These are phyloP conservation scores for Alosa alosa DNA, from an alignment of 2,113 vertebrate species.

Conservation along the genomic window DNA sequence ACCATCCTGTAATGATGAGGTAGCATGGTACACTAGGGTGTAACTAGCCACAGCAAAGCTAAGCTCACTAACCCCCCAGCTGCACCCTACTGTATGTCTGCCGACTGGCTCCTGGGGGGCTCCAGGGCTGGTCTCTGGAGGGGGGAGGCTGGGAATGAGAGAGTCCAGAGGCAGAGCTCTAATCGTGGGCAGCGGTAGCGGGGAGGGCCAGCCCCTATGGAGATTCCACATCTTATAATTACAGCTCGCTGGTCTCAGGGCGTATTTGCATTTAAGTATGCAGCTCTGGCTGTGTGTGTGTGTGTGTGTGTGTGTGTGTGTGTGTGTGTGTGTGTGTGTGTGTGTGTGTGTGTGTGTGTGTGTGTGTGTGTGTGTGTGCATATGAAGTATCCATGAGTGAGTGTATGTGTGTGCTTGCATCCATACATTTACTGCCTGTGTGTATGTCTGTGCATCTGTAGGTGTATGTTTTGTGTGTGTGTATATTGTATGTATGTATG, in stretches of 20 bases:
- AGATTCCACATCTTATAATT: slow-evolving; percentile 55
- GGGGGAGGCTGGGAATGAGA: not conserved
- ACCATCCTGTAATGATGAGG: no score
- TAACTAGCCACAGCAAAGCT: no score
- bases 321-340: not conserved
- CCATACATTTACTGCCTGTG: not conserved
- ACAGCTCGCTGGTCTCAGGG: slow-evolving; percentile 42
- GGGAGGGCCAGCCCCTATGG: slow-evolving; percentile 35
- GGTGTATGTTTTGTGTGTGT: not conserved
- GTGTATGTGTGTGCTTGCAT: not conserved
- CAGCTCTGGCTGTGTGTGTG: slow-evolving; percentile 1
- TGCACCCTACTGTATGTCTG: no score
- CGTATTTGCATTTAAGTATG: slow-evolving; percentile 9
- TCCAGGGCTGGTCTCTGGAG: slow-evolving; percentile 10
- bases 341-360: not conserved
- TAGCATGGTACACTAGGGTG: no score
- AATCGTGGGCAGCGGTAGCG: slow-evolving; percentile 52
- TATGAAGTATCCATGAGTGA: not conserved
- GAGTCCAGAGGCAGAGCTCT: slow-evolving; percentile 39
- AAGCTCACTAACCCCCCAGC: no score
- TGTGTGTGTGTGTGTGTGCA: not conserved
- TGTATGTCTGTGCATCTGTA: not conserved
- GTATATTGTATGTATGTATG: not conserved
- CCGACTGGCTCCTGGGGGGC: slow-evolving; percentile 28
- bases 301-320: slow-evolving; percentile 3